These are phyloP conservation scores for Podocnemis expansa DNA, from an alignment of 2,113 vertebrate species.

Conservation along the genomic window DNA sequence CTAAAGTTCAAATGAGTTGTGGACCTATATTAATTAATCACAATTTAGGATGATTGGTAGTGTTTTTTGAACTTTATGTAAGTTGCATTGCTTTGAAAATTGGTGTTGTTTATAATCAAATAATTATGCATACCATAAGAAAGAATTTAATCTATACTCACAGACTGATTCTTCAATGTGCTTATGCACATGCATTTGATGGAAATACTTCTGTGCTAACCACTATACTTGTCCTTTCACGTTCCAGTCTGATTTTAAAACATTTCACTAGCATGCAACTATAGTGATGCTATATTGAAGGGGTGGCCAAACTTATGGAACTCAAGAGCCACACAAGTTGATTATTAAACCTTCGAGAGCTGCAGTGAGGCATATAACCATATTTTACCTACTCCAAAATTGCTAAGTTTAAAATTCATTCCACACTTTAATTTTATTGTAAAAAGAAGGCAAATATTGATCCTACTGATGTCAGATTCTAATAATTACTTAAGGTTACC, in stretches of 20 bases:
- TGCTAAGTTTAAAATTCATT: too few relatives aligned
- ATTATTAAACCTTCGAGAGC: too few relatives aligned
- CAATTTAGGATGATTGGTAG: constrained; percentile 9
- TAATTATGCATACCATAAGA: background rate
- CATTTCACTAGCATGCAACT: background rate
- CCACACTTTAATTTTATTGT: too few relatives aligned
- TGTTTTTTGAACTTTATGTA: constrained; percentile 19
- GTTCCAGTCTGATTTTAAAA: background rate
- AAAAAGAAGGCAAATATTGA: too few relatives aligned
- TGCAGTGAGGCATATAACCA: too few relatives aligned
- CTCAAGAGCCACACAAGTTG: too few relatives aligned
- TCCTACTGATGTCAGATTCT: too few relatives aligned
- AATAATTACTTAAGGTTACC: too few relatives aligned
- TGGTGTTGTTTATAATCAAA: background rate
- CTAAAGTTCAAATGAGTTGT: constrained; percentile 16
- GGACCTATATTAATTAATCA: constrained; percentile 6
- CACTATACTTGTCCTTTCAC: background rate
- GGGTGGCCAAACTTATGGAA: too few relatives aligned
- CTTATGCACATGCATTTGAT: background rate
- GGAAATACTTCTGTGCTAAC: background rate
- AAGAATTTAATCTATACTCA: background rate
- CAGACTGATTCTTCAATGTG: background rate
- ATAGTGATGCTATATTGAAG: background rate
- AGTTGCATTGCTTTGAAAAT: background rate
- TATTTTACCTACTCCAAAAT: too few relatives aligned